phyloP scores from a whole-genome alignment of 2,888 invertebrate species.

The Nymphalis polychloros region DNA sequence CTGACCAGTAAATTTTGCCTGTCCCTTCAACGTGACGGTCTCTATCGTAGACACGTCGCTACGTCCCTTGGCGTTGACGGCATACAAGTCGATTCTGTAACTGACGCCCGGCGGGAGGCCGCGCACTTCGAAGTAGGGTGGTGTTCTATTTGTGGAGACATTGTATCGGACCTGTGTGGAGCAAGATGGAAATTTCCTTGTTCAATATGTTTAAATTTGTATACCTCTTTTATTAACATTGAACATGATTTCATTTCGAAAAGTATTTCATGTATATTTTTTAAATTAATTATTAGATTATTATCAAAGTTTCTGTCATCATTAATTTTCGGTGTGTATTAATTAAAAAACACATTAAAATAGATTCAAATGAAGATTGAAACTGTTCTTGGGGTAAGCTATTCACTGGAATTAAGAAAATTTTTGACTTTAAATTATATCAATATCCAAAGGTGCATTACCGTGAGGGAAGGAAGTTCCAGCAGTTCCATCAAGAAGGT shows the following conservation, averaged over 20 bases:
- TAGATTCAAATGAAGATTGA: too few relatives aligned
- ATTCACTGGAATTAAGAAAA: too few relatives aligned
- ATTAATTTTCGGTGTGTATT: too few relatives aligned
- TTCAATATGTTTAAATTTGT: not conserved
- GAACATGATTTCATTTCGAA: not conserved
- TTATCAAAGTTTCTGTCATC: too few relatives aligned
- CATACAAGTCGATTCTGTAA: constrained; percentile 91
- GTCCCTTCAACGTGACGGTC: constrained; percentile 91
- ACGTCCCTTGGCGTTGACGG: constrained; percentile 92
- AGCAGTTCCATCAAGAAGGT: constrained; percentile 91
- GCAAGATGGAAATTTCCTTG: not conserved
- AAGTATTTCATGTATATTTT: not conserved
- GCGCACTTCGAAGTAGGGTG: constrained; percentile 85
- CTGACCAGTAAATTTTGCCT: constrained; percentile 92
- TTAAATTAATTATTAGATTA: not conserved
- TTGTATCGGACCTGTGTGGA: constrained; percentile 81
- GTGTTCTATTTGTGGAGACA: constrained; percentile 83
- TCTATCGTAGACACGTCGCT: constrained; percentile 92
- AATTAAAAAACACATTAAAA: too few relatives aligned
- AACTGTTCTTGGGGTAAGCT: too few relatives aligned
- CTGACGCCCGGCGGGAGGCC: constrained; percentile 88
- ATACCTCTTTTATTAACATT: not conserved
- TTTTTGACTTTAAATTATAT: not conserved
- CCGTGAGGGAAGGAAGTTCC: constrained; percentile 84
- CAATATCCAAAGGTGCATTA: constrained; percentile 36